Evolutionary conservation across 2,113 vertebrate species (phyloP), one percentile per base, ranked within the genome.

Genomic region (Lasiurus cinereus): DNA sequence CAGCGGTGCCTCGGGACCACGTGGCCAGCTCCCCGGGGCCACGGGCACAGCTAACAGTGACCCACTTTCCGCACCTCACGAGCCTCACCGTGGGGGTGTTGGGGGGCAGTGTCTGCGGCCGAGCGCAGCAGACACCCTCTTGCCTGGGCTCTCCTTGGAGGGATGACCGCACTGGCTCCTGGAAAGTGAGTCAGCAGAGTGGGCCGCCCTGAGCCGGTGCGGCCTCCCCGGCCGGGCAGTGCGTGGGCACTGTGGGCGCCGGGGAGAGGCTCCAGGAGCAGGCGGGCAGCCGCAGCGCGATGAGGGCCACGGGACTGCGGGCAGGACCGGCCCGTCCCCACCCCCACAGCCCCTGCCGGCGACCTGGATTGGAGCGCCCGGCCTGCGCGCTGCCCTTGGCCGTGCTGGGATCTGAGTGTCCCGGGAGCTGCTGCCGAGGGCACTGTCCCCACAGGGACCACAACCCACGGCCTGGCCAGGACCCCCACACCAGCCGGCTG

Each of bases 231-330:
- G 13, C 52, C 66, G 2, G 1, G 72, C 69, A 36, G 62, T 36
- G 6, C 7, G 19, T 2, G 5, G 24, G 66, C 9, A 6, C 21
- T 0, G 2, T 46, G n/a, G n/a, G n/a, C n/a, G n/a, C n/a, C n/a
- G 6, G 11, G 18, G 46, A 76, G 39, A 12, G 16, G 6, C 24
- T 8, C 12, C 1, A 22, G 16, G 27, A 33, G 22, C 11, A 1
- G 33, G 33, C 24, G 64, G 33, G 33, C 1, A 4, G 54, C 9
- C 8, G 6, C 72, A 77, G 72, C 14, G 5, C 11, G 33, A 39
- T 12, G 24, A 62, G 9, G 36, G 67, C 31, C 15, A n/a, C 12
- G 2, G n/a, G 70, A 56, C 27, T 29, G 15, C 8, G 1, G 50
- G 31, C 8, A 72, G 69, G 16, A 33, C 6, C 2, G 18, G 31